Evolutionary conservation across 2,797 vertebrate genomes (phyloP).

Genomic region (Gymnothorax reevesii): DNA sequence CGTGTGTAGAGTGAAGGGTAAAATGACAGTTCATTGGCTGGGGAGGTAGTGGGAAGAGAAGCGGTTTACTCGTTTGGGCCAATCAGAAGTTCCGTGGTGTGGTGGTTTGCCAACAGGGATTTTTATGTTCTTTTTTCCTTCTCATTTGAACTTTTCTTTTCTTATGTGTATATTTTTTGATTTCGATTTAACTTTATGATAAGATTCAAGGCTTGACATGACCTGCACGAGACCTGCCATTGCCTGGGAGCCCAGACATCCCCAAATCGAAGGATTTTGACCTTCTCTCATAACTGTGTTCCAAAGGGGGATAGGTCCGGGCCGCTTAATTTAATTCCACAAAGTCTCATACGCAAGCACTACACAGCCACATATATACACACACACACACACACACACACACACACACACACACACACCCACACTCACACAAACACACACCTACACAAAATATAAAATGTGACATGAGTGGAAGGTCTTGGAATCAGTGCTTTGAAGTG

Average conservation of each 20-base stretch:
- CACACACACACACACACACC: slow-evolving; percentile 34
- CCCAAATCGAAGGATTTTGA: background rate
- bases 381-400: slow-evolving; percentile 43
- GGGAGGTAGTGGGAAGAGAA: background rate
- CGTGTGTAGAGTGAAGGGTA: no score
- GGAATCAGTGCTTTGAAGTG: slow-evolving; percentile 58
- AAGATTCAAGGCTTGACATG: slow-evolving; percentile 68
- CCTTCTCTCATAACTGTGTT: background rate
- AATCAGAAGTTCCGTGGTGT: slow-evolving; percentile 62
- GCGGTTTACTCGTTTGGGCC: background rate
- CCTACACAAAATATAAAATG: slow-evolving; percentile 36
- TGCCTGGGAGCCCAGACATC: slow-evolving; percentile 27
- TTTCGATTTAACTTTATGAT: slow-evolving; percentile 64
- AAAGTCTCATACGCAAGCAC: slow-evolving; percentile 48
- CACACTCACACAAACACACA: slow-evolving; percentile 28
- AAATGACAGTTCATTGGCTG: slow-evolving; percentile 42
- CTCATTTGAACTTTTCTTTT: slow-evolving; percentile 43
- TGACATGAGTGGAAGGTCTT: slow-evolving; percentile 40
- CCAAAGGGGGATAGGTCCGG: slow-evolving; percentile 59
- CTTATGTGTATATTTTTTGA: slow-evolving; percentile 52
- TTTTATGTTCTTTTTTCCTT: slow-evolving; percentile 45
- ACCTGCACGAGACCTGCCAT: slow-evolving; percentile 65
- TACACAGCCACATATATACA: slow-evolving; percentile 37
- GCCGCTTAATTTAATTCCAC: slow-evolving; percentile 62
- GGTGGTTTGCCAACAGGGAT: slow-evolving; percentile 44